Conservation (phyloP, 2,888 invertebrate genomes). For the Serripes groenlandicus region DNA sequence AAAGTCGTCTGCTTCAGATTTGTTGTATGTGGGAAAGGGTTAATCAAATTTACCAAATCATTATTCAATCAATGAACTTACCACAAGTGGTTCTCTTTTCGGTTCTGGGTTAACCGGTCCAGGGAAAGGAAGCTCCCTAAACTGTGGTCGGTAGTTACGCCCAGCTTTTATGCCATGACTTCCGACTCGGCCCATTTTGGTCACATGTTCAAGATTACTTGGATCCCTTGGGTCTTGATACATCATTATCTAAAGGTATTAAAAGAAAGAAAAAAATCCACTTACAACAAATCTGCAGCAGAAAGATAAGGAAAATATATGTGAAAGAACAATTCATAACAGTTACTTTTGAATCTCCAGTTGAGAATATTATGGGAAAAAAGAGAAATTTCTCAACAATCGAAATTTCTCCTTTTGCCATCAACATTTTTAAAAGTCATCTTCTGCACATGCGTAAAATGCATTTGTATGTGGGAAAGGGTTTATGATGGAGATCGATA, state of each 20-base stretch:
- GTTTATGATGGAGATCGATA: too few relatives aligned
- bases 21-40: too few relatives aligned
- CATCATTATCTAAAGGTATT: background rate
- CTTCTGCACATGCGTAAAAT: background rate
- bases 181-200: conserved; percentile 58
- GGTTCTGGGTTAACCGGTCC: too few relatives aligned
- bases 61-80: too few relatives aligned
- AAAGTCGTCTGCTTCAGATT: too few relatives aligned
- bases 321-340: too few relatives aligned
- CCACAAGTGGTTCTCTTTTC: too few relatives aligned
- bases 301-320: too few relatives aligned
- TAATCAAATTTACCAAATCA: too few relatives aligned
- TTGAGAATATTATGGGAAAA: background rate
- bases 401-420: background rate
- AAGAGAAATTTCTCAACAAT: background rate
- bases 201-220: conserved; percentile 49
- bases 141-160: background rate
- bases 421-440: background rate
- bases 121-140: conserved; percentile 1
- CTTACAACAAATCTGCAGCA: too few relatives aligned
- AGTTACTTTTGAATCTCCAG: too few relatives aligned
- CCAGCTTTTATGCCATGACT: background rate
- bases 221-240: conserved; percentile 17
- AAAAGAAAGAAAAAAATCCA: too few relatives aligned
- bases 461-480: background rate